Conservation (phyloP, 2,113 vertebrate genomes). For the Speoplatyrhinus poulsoni region DNA sequence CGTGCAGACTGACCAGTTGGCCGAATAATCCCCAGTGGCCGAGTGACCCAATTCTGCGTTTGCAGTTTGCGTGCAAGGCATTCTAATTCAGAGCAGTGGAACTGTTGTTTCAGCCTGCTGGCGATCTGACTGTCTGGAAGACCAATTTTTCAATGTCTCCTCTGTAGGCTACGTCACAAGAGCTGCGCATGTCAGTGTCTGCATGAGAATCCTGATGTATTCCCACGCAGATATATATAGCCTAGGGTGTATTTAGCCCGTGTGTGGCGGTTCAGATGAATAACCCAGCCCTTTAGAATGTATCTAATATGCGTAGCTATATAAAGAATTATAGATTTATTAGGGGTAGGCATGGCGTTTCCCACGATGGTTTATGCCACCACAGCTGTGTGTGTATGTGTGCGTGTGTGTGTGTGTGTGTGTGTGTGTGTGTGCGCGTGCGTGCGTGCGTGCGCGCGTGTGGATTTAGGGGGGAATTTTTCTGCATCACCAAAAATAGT, state of each 20-base stretch:
- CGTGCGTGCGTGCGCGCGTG: not conserved
- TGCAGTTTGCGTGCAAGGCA: constrained; percentile 47
- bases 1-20: constrained; percentile 28
- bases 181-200: constrained; percentile 26
- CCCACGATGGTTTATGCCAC: constrained; percentile 1
- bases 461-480: not conserved
- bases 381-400: not conserved
- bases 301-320: constrained; percentile 46
- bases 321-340: constrained; percentile 34
- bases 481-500: not conserved
- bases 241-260: constrained; percentile 48
- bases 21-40: constrained; percentile 70
- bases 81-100: constrained; percentile 30
- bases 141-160: not conserved
- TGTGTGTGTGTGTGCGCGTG: not conserved
- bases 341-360: constrained; percentile 23
- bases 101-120: not conserved
- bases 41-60: constrained; percentile 69
- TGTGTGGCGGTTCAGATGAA: constrained; percentile 29
- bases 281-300: constrained; percentile 40
- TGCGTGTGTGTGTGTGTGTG: not conserved
- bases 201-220: not conserved
- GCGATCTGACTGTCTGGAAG: not conserved
- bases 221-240: constrained; percentile 47
- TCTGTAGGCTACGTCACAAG: constrained; percentile 13